Percentiles rank a stretch among this genome's conserved stretches.
Evolutionary conservation across 2,888 invertebrate genomes (phyloP).

Genomic region (Megaustenia siamemsis): DNA sequence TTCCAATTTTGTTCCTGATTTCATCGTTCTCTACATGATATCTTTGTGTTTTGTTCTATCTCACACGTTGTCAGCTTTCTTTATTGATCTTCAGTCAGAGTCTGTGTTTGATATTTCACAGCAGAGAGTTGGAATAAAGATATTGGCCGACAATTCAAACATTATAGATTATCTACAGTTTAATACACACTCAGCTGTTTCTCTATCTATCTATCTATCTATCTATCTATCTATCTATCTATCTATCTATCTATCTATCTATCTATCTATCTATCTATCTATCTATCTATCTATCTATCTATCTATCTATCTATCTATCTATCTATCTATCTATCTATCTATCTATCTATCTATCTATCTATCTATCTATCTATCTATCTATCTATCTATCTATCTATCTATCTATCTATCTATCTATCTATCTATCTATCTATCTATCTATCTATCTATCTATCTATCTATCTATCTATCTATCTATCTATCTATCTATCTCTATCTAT

Average conservation of each 20-base stretch:
- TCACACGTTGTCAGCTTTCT: no score
- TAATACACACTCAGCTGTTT: no score
- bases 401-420: not conserved
- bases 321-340: constrained; percentile 3
- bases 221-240: not conserved
- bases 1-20: no score
- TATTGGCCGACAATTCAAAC: no score
- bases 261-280: not conserved
- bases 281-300: not conserved
- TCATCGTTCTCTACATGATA: no score
- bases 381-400: not conserved
- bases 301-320: constrained; percentile 8
- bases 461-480: not conserved
- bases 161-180: no score
- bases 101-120: no score
- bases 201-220: not conserved
- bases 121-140: no score
- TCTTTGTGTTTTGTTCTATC: no score
- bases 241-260: not conserved
- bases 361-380: not conserved
- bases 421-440: not conserved
- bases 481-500: not conserved
- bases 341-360: not conserved
- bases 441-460: constrained; percentile 4
- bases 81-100: no score